Percentiles rank a stretch among this genome's conserved stretches.
phyloP scores from a whole-genome alignment of 2,113 vertebrate genomes.

The western clawed frog (Xenopus tropicalis) region DNA sequence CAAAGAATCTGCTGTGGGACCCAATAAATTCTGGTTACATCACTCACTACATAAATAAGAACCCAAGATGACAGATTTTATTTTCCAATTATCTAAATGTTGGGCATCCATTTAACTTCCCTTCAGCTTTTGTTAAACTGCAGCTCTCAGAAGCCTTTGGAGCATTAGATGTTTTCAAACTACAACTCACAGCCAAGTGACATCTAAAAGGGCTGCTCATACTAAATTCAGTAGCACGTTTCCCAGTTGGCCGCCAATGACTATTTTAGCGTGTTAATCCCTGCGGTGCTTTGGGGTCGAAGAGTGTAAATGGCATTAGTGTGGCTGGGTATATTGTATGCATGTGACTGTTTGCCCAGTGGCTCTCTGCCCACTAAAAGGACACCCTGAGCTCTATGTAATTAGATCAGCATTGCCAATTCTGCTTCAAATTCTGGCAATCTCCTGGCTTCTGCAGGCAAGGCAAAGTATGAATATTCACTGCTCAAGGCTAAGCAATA shows the following conservation, averaged over 20 bases:
- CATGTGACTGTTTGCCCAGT: slow-evolving; percentile 20
- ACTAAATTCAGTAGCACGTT: not conserved
- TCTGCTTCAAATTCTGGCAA: slow-evolving; percentile 36
- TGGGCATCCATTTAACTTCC: too few species aligned
- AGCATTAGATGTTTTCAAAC: too few species aligned
- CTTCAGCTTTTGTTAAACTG: too few species aligned
- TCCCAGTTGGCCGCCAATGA: slow-evolving; percentile 19
- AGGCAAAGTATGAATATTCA: slow-evolving; percentile 43
- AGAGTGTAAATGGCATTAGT: slow-evolving; percentile 36
- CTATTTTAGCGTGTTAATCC: not conserved
- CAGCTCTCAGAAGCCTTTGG: too few species aligned
- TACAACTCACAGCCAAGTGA: too few species aligned
- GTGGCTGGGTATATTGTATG: slow-evolving; percentile 14
- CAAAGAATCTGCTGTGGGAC: too few species aligned
- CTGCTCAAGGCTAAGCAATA: slow-evolving; percentile 38
- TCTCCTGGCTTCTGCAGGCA: slow-evolving; percentile 26
- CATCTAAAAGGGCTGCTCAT: too few species aligned
- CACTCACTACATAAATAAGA: too few species aligned
- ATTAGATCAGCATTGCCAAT: slow-evolving; percentile 37
- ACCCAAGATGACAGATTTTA: too few species aligned
- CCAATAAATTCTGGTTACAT: too few species aligned
- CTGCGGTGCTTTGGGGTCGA: not conserved
- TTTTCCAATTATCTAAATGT: too few species aligned
- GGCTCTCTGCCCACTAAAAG: slow-evolving; percentile 31
- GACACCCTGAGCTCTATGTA: slow-evolving; percentile 36